Evolutionary conservation across 2,113 vertebrate species (phyloP), one percentile per base, ranked within the genome.

Genomic region (Hipposideros armiger): DNA sequence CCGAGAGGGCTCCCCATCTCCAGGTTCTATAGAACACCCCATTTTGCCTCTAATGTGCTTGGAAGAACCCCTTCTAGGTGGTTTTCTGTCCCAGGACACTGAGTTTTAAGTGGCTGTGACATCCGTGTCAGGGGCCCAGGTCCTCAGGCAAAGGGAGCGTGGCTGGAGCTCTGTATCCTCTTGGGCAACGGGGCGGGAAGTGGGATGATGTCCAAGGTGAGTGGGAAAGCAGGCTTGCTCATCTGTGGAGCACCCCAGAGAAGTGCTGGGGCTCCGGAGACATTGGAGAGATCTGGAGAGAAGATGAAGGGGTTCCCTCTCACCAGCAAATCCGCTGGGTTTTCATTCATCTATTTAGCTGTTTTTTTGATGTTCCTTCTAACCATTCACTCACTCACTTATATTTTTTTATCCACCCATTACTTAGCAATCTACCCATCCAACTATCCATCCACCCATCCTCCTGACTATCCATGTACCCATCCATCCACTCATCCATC

Each of bases 81-180:
- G 84, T 77, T 96, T 89, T 93, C 81, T 78, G 47, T 42, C 95
- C 91, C 95, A 96, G 91, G 93, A 58, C 28, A 2, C 58, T 95
- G 52, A 30, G 83, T 97, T 96, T 54, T 70, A 96, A 97, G 92
- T 96, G 97, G 89, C 87, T 50, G 94, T 97, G 97, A 95, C 95
- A 74, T 94, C 92, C 87, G 42, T 62, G 92, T 36, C 14, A 83
- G 88, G 56, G 86, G 85, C 94, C 86, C 2, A 3, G 89, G 87
- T 92, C 91, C 95, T 97, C 92, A 97, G 94, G 97, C 86, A 95
- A 87, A 83, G 83, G 95, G 62, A 89, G 76, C 88, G 95, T 54
- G 96, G 67, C 42, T 87, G 97, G 93, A 88, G 90, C 87, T 60
- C 87, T 95, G 89, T 24, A 19, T 17, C 24, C n/a, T 36, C 14